Percentiles rank a stretch among this genome's conserved stretches.
Evolutionary conservation across 1,140 invertebrate species (phyloP).

Genomic region (Myzus persicae): DNA sequence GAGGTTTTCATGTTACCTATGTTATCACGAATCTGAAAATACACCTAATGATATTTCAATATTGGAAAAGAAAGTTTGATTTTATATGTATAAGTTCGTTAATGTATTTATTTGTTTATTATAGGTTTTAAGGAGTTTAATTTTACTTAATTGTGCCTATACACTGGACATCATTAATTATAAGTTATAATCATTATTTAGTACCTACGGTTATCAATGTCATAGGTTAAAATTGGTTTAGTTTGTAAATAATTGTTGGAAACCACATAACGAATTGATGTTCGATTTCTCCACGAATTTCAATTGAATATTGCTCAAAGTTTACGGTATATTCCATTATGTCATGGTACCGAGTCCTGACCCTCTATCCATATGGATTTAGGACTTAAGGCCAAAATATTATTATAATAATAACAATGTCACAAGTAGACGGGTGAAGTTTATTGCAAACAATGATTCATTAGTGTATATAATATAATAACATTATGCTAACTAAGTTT

Average conservation of each 20-base stretch:
- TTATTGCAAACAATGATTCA: constrained; percentile 11
- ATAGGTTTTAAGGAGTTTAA: not conserved
- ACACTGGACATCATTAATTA: too few species aligned
- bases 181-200: not conserved
- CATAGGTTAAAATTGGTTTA: not conserved
- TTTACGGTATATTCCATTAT: not conserved
- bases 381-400: not conserved
- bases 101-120: not conserved
- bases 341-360: not conserved
- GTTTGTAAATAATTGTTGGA: not conserved
- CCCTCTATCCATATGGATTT: not conserved
- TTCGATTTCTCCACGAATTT: not conserved
- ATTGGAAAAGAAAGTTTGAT: too few species aligned
- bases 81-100: not conserved
- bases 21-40: too few species aligned
- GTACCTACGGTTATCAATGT: not conserved
- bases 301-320: not conserved
- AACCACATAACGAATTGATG: not conserved
- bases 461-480: not conserved
- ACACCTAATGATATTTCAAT: too few species aligned
- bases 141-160: too few species aligned
- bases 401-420: not conserved
- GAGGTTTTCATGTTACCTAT: too few species aligned
- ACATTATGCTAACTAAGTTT: not conserved
- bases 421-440: not conserved